phyloP scores from a whole-genome alignment of 1,140 invertebrate genomes.

The Rhopalosiphum maidis region DNA sequence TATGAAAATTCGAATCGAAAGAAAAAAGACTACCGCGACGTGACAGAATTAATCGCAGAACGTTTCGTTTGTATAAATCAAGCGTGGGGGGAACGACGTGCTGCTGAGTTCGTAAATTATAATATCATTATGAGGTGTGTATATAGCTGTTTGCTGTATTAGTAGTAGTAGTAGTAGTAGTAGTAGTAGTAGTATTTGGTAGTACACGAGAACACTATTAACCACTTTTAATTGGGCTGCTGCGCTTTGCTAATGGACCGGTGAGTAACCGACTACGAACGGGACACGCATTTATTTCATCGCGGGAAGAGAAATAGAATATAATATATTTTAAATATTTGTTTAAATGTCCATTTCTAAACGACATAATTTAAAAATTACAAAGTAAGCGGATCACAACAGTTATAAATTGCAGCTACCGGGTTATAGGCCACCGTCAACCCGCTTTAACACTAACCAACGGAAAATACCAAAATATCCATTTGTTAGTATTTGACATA shows the following conservation, averaged over 20 bases:
- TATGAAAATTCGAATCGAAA: background rate
- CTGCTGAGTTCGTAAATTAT: conserved; percentile 11
- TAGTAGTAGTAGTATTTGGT: background rate
- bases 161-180: background rate
- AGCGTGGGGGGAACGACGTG: background rate
- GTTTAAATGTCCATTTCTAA: background rate
- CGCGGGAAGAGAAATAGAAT: background rate
- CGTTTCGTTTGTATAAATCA: conserved; percentile 25
- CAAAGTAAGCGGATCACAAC: background rate
- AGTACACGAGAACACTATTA: conserved; percentile 36
- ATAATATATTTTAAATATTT: background rate
- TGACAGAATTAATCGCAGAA: conserved; percentile 3
- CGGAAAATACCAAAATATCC: too few species aligned
- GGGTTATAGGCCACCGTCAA: background rate
- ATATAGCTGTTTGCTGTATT: background rate
- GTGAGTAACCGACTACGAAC: background rate
- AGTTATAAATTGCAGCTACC: background rate
- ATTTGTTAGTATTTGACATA: too few species aligned
- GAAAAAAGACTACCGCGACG: background rate
- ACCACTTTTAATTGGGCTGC: conserved; percentile 34
- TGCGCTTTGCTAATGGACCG: background rate
- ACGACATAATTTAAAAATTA: conserved; percentile 25
- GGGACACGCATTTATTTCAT: background rate
- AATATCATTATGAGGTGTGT: background rate
- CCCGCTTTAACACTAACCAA: too few species aligned